These are phyloP conservation scores for Bothrops jararaca DNA, from an alignment of 2,113 vertebrate genomes.

Conservation along the genomic window DNA sequence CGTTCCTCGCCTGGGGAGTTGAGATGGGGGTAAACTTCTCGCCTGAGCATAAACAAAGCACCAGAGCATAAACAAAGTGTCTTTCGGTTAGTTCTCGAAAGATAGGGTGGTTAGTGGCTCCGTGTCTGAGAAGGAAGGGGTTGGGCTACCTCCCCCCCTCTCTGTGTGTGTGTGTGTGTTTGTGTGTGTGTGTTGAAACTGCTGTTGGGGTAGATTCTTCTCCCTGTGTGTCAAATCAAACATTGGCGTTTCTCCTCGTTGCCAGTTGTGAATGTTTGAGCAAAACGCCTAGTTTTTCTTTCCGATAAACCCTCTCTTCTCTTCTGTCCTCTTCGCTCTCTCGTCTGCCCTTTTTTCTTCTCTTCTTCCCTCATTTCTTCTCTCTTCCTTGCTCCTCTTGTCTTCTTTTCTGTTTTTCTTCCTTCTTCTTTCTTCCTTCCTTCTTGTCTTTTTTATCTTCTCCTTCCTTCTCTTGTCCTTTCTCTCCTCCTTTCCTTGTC, in stretches of 20 bases:
- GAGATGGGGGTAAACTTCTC: background rate
- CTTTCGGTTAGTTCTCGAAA: background rate
- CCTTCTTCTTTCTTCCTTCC: background rate
- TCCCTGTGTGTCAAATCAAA: background rate
- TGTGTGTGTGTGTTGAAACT: background rate
- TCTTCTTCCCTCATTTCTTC: too few species aligned
- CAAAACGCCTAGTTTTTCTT: background rate
- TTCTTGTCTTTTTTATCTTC: background rate
- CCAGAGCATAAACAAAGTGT: background rate
- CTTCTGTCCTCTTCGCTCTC: background rate
- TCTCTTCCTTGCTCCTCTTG: background rate
- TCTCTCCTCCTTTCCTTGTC: background rate
- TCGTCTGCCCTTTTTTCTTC: background rate
- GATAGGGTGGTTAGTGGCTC: background rate
- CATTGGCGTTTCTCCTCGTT: background rate
- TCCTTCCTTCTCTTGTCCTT: background rate
- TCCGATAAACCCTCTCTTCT: background rate
- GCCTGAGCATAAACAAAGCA: background rate
- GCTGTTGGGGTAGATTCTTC: too few species aligned
- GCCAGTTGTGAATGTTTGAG: background rate
- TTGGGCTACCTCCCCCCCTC: background rate
- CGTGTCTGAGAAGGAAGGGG: background rate
- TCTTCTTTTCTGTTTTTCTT: background rate
- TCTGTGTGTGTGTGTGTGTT: background rate
- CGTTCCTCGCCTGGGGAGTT: background rate